These are phyloP conservation scores for Lasiommata megera DNA, from an alignment of 2,888 invertebrate species.

Conservation along the genomic window DNA sequence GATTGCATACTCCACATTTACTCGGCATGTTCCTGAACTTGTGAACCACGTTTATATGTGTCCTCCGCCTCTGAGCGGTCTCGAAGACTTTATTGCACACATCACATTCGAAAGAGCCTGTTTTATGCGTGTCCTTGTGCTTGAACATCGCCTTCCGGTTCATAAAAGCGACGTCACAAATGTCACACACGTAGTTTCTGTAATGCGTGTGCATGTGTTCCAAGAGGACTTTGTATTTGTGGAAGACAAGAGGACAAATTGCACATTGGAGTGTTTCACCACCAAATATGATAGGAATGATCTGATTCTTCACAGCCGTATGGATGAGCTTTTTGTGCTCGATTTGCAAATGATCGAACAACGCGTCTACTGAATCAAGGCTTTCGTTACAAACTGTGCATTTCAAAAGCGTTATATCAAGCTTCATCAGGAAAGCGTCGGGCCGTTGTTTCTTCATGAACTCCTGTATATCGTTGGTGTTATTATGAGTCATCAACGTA, in stretches of 20 bases:
- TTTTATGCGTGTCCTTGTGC: background rate
- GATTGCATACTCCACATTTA: slow-evolving; percentile 46
- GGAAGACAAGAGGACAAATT: background rate
- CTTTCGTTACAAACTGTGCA: background rate
- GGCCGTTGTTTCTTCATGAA: background rate
- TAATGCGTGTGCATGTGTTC: background rate
- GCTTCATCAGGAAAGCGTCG: slow-evolving; percentile 11
- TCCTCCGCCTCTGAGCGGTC: background rate
- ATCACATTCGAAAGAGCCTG: slow-evolving; percentile 29
- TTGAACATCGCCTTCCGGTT: slow-evolving; percentile 13
- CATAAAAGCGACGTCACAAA: slow-evolving; percentile 42
- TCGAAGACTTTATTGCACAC: slow-evolving; percentile 33
- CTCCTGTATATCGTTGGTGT: background rate
- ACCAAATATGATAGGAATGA: slow-evolving; percentile 44
- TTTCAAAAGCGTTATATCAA: slow-evolving; percentile 7
- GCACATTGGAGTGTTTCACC: slow-evolving; percentile 24
- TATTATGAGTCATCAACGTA: background rate
- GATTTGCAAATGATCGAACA: background rate
- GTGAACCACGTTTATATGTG: slow-evolving; percentile 47
- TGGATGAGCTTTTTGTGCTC: background rate
- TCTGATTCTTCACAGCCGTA: background rate
- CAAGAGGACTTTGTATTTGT: background rate
- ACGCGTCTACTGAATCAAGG: background rate
- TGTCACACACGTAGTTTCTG: slow-evolving; percentile 11
- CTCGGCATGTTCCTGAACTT: slow-evolving; percentile 34